Conservation (phyloP, 2,797 vertebrate species). For the Leptodactylus fallax region DNA sequence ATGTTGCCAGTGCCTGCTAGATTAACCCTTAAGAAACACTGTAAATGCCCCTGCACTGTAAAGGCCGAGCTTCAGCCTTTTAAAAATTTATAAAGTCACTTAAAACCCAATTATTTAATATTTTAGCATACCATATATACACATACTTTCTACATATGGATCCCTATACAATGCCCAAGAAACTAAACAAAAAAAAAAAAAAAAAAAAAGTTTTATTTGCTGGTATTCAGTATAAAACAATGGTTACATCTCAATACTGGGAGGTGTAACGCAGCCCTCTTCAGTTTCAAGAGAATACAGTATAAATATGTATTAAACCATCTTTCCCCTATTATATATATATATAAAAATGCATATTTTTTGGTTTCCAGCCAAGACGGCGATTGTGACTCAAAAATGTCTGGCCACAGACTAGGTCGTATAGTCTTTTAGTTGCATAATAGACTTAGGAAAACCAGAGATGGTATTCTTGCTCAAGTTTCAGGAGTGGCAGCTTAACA, state of each 20-base stretch:
- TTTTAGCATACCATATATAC: neutral
- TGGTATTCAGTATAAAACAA: neutral
- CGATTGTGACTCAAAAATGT: no score
- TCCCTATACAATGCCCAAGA: constrained; percentile 23
- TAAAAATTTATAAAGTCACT: neutral
- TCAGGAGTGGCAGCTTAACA: neutral
- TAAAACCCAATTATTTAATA: neutral
- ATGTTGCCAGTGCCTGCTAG: no score
- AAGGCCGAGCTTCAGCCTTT: no score
- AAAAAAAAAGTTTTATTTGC: neutral
- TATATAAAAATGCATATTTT: constrained; percentile 1
- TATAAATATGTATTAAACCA: neutral
- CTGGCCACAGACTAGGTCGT: no score
- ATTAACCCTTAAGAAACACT: no score
- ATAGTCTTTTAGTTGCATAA: neutral
- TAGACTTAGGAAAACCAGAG: neutral
- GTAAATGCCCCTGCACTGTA: no score
- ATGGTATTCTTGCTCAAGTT: constrained; percentile 1
- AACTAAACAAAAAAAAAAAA: neutral
- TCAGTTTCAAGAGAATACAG: neutral
- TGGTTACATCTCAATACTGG: neutral
- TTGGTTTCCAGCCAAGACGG: constrained; percentile 10
- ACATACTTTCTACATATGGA: neutral
- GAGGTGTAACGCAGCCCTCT: constrained; percentile 6
- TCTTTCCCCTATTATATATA: neutral